phyloP scores from a whole-genome alignment of 2,888 invertebrate genomes.

The Pristionchus exspectatus region DNA sequence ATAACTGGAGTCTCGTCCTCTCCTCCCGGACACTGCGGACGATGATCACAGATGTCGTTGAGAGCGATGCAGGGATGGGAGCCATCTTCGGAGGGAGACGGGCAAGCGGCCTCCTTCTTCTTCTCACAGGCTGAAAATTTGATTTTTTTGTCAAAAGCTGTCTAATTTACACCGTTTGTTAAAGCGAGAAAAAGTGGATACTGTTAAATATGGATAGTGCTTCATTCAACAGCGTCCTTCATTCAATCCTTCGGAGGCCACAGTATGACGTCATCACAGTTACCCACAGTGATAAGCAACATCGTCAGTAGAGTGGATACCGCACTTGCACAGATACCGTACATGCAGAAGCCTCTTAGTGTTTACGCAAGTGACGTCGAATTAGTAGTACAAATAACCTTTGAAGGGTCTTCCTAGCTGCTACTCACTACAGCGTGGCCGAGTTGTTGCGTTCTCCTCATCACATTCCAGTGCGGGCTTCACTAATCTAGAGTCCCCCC shows the following conservation, averaged over 20 bases:
- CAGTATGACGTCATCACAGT: no score
- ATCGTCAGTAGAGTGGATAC: no score
- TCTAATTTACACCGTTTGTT: no score
- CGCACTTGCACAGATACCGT: no score
- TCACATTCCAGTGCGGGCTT: neutral
- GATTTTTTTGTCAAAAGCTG: no score
- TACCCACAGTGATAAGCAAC: no score
- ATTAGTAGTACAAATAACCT: neutral
- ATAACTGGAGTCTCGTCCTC: conserved; percentile 63
- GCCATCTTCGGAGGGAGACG: neutral
- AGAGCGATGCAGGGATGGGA: conserved; percentile 35
- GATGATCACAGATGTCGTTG: conserved; percentile 60
- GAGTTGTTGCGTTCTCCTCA: neutral
- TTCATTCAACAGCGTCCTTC: no score
- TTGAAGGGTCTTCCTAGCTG: conserved; percentile 5
- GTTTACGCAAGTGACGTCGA: neutral
- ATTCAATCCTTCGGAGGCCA: no score
- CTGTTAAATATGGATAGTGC: no score
- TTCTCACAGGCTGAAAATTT: neutral
- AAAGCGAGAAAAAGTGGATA: no score
- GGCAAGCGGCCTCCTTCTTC: neutral
- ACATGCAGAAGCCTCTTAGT: neutral
- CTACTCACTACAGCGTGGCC: neutral
- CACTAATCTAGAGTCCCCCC: neutral
- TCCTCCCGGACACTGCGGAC: conserved; percentile 61